phyloP scores from a whole-genome alignment of 2,113 vertebrate species.

The Corythaeola cristata region DNA sequence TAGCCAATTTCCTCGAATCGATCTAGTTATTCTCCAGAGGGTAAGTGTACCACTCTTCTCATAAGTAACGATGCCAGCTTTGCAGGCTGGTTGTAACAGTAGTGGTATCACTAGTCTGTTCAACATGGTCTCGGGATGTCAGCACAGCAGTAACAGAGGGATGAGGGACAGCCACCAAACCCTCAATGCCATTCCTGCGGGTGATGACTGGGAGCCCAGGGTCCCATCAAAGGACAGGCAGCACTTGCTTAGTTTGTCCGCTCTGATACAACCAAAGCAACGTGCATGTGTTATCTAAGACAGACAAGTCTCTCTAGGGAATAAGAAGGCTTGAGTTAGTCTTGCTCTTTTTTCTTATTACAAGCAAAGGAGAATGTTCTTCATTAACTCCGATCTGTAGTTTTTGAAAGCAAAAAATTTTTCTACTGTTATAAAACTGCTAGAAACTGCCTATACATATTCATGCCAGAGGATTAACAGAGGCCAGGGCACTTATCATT shows the following conservation, averaged over 20 bases:
- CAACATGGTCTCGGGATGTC: accelerated
- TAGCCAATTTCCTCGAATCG: neutral
- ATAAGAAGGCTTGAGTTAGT: neutral
- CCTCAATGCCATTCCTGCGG: neutral
- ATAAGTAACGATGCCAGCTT: neutral
- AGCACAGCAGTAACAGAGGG: neutral
- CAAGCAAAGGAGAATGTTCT: neutral
- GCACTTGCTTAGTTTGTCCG: neutral
- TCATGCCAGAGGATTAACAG: neutral
- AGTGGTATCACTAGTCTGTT: neutral
- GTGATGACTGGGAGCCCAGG: neutral
- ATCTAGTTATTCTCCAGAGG: neutral
- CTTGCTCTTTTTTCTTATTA: neutral
- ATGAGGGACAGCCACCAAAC: neutral
- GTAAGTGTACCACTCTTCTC: neutral
- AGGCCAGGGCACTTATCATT: neutral
- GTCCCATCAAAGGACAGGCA: neutral
- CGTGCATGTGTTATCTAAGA: neutral
- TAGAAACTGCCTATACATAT: neutral
- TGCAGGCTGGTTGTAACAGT: neutral
- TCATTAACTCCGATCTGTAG: neutral
- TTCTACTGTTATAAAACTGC: neutral
- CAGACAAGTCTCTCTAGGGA: neutral
- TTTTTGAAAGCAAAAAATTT: neutral
- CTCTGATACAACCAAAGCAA: neutral